Percentiles rank a stretch among this genome's conserved stretches.
Conservation (phyloP, 2,888 invertebrate genomes). For the Myopa testacea region DNA sequence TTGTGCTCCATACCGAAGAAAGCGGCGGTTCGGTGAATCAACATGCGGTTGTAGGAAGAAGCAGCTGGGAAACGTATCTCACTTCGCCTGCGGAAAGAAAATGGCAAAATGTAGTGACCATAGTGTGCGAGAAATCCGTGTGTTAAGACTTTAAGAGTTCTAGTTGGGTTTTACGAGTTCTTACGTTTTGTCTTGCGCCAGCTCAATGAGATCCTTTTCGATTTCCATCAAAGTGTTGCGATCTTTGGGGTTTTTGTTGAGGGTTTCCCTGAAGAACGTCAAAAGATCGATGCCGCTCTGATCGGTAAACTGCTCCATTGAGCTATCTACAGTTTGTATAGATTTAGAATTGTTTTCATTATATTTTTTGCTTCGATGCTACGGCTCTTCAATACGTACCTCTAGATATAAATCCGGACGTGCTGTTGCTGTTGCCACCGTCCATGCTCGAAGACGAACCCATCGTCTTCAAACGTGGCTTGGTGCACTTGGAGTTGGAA, state of each 20-base stretch:
- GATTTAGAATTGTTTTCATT: neutral
- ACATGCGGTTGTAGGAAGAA: constrained; percentile 96
- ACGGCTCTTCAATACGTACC: constrained; percentile 62
- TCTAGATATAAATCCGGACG: constrained; percentile 72
- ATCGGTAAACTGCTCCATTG: constrained; percentile 80
- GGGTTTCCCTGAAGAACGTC: constrained; percentile 88
- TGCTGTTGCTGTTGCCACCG: constrained; percentile 68
- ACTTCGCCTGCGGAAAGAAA: constrained; percentile 71
- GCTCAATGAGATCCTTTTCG: constrained; percentile 86
- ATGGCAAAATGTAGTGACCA: too few species aligned
- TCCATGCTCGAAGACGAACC: constrained; percentile 69
- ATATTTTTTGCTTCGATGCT: neutral
- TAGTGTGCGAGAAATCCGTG: neutral
- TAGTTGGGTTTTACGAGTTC: neutral
- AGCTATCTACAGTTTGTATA: constrained; percentile 73
- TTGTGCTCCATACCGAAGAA: constrained; percentile 96
- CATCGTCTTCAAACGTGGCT: constrained; percentile 68
- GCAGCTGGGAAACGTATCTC: constrained; percentile 90
- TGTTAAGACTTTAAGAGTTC: neutral
- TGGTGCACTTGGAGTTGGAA: constrained; percentile 66
- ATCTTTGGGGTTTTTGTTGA: constrained; percentile 92
- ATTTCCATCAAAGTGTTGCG: constrained; percentile 85
- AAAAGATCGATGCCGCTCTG: constrained; percentile 83
- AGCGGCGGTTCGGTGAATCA: constrained; percentile 93
- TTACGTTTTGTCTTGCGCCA: constrained; percentile 86